A percentile compares a stretch with the other conserved stretches of the same genome.
Evolutionary conservation across 2,113 vertebrate genomes (phyloP).

Genomic region (Piprites chloris): DNA sequence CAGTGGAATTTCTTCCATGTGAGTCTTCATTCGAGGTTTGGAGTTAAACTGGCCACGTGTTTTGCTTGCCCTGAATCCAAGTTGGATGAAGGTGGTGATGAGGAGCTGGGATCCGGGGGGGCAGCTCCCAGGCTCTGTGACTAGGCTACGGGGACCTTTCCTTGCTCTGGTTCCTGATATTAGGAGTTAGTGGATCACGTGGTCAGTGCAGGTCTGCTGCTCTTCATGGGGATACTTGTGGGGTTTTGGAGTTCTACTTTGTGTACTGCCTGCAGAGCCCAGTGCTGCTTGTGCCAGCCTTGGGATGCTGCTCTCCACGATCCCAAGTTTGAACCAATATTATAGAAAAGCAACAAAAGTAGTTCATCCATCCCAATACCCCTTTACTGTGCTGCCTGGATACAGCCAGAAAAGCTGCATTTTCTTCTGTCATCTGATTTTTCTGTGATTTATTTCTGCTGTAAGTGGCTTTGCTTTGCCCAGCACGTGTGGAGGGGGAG

Average conservation of each 20-base stretch:
- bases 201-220: rapidly evolving
- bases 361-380: neutral
- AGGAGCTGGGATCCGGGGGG: rapidly evolving
- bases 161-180: neutral
- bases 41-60: neutral
- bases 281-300: rapidly evolving
- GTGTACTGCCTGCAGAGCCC: neutral
- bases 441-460: neutral
- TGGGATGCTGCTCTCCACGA: rapidly evolving
- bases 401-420: neutral
- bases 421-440: neutral
- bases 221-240: neutral
- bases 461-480: neutral
- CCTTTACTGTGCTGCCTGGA: neutral
- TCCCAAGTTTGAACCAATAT: neutral
- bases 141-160: neutral
- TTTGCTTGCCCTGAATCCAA: neutral
- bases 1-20: neutral
- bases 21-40: neutral
- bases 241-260: neutral
- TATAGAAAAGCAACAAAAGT: neutral
- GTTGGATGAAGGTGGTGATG: rapidly evolving
- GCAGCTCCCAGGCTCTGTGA: neutral
- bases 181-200: rapidly evolving
- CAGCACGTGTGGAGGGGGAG: neutral